Conservation (phyloP, 2,113 vertebrate genomes). For the Benitochromis conjunctus region DNA sequence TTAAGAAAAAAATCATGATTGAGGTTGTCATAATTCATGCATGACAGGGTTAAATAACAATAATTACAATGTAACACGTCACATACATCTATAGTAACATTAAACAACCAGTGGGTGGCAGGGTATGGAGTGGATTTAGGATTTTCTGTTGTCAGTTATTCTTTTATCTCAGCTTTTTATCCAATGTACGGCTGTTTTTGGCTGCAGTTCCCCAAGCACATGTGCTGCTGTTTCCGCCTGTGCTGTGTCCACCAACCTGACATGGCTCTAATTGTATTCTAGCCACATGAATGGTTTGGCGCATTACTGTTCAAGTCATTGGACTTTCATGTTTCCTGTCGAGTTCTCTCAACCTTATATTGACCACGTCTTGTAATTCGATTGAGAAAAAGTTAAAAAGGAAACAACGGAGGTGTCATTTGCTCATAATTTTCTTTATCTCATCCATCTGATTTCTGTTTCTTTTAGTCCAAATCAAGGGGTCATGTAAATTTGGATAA, state of each 20-base stretch:
- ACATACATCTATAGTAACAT: no score
- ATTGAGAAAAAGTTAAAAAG: not conserved
- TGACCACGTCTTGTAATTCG: not conserved
- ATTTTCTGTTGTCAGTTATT: not conserved
- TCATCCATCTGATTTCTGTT: not conserved
- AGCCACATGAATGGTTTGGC: not conserved
- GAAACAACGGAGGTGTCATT: not conserved
- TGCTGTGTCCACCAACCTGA: not conserved
- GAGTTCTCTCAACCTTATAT: not conserved
- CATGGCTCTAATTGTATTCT: not conserved
- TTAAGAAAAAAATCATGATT: no score
- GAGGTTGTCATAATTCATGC: no score
- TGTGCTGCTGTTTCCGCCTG: not conserved
- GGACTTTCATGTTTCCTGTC: not conserved
- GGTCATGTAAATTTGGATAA: conserved; percentile 56
- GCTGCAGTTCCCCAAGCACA: not conserved
- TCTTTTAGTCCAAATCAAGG: conserved; percentile 51
- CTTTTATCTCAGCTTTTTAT: no score
- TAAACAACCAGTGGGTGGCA: no score
- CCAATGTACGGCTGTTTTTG: not conserved
- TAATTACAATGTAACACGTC: no score
- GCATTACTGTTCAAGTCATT: not conserved
- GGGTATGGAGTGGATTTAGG: no score
- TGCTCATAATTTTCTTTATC: not conserved
- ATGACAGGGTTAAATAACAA: no score